Evolutionary conservation across 2,113 vertebrate species (phyloP).

Genomic region (Gulo gulo): DNA sequence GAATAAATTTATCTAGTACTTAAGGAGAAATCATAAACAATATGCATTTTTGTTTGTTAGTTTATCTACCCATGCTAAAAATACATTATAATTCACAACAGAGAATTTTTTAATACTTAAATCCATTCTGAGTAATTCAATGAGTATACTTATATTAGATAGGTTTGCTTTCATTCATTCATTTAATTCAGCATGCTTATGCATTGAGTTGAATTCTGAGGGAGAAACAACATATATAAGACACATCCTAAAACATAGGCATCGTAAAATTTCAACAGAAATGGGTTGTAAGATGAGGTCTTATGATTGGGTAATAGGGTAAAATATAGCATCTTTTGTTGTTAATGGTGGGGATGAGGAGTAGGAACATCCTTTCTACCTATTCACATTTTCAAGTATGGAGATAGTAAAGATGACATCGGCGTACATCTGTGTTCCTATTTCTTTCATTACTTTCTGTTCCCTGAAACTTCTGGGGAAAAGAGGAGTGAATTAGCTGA

Average conservation of each 20-base stretch:
- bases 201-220: neutral
- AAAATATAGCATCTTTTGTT: neutral
- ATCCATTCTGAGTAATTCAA: neutral
- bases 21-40: neutral
- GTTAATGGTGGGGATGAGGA: accelerated
- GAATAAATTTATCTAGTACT: slow-evolving; percentile 41
- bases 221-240: neutral
- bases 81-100: neutral
- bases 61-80: neutral
- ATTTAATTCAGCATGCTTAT: neutral
- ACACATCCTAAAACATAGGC: neutral
- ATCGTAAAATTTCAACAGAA: neutral
- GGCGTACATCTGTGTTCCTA: neutral
- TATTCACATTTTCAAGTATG: neutral
- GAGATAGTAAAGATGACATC: neutral
- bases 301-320: accelerated
- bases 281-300: neutral
- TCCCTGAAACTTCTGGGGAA: neutral
- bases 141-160: neutral
- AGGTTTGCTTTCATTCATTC: neutral
- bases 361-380: neutral
- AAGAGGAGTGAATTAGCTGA: neutral
- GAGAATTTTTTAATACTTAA: neutral
- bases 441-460: neutral
- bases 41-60: neutral